These are phyloP conservation scores for Cacatua alba DNA, from an alignment of 2,113 vertebrate species.

Conservation along the genomic window DNA sequence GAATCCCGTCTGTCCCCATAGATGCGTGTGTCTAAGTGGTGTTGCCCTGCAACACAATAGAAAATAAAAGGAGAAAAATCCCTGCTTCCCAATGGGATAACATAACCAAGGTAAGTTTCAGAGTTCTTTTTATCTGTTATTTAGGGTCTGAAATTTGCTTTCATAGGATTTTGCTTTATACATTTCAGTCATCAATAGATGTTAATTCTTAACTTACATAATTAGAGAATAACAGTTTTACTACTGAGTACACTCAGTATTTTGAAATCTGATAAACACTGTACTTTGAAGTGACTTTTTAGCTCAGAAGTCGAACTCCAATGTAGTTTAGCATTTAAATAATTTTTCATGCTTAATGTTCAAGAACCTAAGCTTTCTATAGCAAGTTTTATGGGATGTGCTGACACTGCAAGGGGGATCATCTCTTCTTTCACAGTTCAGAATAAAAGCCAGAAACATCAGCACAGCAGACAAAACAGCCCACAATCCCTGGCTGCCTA, in stretches of 20 bases:
- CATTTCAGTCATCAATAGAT: neutral
- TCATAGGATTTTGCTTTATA: neutral
- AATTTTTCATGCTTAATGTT: neutral
- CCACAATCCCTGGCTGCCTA: neutral
- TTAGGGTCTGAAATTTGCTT: neutral
- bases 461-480: neutral
- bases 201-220: neutral
- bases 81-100: neutral
- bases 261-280: neutral
- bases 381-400: neutral
- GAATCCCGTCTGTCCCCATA: too few species aligned
- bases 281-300: neutral
- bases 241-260: neutral
- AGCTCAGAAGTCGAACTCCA: neutral
- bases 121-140: neutral
- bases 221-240: neutral
- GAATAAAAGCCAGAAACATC: neutral
- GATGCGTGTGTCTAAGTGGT: too few species aligned
- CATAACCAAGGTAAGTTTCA: neutral
- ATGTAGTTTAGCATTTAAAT: neutral
- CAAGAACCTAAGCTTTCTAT: neutral
- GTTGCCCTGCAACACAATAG: neutral
- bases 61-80: neutral
- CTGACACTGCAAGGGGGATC: neutral
- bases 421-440: neutral